Evolutionary conservation across 2,888 invertebrate species (phyloP), one percentile per base, ranked within the genome.

Genomic region (Aphidoletes aphidimyza): DNA sequence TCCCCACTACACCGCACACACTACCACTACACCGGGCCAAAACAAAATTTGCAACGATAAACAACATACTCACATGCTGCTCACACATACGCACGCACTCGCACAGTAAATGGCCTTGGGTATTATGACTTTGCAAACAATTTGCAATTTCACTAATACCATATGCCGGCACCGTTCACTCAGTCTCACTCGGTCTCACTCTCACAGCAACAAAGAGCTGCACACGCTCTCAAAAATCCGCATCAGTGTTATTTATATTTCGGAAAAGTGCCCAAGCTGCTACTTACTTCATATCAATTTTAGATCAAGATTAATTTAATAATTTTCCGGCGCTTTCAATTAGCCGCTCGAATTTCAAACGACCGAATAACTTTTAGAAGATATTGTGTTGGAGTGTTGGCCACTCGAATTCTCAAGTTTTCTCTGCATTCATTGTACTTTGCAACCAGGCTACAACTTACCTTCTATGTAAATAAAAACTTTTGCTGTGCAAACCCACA

Each of bases 261-360:
- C 2, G 22, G 26, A 26, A 54, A 54, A 26, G 54, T 54, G 54
- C 3, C 14, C 42, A 14, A 42, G 54, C 30, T 34, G 69, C 69
- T 42, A 30, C 30, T 69, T 69, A 69, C 17, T 9, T 69, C 69
- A 69, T 30, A 69, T 69, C 69, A 69, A 69, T 69, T 69, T 69
- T 30, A 69, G 69, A 69, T 69, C 69, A 69, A 69, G 69, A 69
- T 69, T 30, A 69, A 69, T 69, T 69, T 69, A 69, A 69, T 69
- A 30, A 69, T 69, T 69, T 69, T 69, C 69, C 69, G 69, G 69
- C 11, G 69, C 11, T 30, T 69, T 69, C 69, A 69, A 69, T 69
- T 69, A 69, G 69, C 69, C 26, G 30, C 30, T 5, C 9, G 69
- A 69, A 69, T 69, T 30, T 69, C 69, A 69, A 34, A 69, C n/a